These are phyloP conservation scores for Actinia equina DNA, from an alignment of 64 coral and sea anemone species.

Conservation along the genomic window DNA sequence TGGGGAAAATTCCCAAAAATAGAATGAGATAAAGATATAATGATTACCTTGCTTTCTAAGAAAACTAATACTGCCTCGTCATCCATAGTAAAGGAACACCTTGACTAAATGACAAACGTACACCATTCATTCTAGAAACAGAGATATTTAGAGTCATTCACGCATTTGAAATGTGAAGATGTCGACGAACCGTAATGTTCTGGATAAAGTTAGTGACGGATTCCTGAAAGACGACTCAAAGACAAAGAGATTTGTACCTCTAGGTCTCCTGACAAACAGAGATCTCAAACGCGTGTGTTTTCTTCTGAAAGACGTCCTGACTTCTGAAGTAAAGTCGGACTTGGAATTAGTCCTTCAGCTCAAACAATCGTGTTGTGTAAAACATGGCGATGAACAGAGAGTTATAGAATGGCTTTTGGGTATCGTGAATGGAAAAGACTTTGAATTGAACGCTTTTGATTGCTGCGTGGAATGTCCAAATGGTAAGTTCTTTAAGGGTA, in stretches of 20 bases:
- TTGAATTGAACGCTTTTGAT: neutral
- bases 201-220: no score
- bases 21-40: neutral
- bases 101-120: neutral
- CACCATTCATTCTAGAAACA: neutral
- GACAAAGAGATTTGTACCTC: neutral
- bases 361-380: neutral
- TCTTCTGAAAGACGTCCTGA: neutral
- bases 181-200: neutral
- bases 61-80: neutral
- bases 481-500: neutral
- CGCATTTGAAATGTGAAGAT: neutral
- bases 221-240: neutral
- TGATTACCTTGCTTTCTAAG: neutral
- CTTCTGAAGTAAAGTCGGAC: neutral
- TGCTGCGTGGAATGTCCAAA: neutral
- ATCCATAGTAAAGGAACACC: neutral
- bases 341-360: neutral
- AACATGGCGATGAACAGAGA: neutral
- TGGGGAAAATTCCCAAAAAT: neutral
- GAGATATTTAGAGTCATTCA: neutral
- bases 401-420: neutral
- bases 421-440: neutral
- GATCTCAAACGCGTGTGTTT: constrained; percentile 2
- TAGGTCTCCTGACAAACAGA: neutral